A percentile compares a stretch with the other conserved stretches of the same genome.
phyloP scores from a whole-genome alignment of 2,113 vertebrate genomes.

The Ia io region DNA sequence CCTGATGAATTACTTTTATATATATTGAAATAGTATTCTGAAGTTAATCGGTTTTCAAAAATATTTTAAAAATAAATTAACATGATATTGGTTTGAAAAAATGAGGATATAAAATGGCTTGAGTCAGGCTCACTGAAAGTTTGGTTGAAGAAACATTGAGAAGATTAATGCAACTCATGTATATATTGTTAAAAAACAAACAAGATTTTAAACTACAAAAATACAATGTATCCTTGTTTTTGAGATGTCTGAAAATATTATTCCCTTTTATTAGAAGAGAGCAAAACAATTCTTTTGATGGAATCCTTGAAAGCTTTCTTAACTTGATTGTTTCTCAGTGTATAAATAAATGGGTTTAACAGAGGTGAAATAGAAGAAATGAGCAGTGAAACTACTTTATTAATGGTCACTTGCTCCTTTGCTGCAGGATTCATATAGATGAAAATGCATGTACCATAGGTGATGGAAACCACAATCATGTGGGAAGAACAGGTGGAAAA shows the following conservation, averaged over 20 bases:
- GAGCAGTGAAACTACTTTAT: slow-evolving; percentile 6
- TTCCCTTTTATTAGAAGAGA: neutral
- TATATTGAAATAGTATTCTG: neutral
- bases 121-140: neutral
- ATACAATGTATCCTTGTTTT: neutral
- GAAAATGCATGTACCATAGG: neutral
- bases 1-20: neutral
- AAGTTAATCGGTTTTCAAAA: neutral
- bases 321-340: slow-evolving; percentile 6
- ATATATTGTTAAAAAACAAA: neutral
- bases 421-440: neutral
- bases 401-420: neutral
- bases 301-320: neutral
- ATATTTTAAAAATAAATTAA: neutral
- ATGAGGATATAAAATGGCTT: neutral
- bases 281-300: neutral
- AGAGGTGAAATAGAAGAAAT: neutral
- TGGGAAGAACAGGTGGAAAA: too few species aligned
- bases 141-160: neutral
- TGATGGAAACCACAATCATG: too few species aligned
- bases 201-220: neutral
- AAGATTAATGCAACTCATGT: neutral
- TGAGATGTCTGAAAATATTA: neutral
- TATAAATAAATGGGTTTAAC: slow-evolving; percentile 30
- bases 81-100: neutral